Evolutionary conservation across 2,797 vertebrate species (phyloP).

Genomic region (Karalla daura): DNA sequence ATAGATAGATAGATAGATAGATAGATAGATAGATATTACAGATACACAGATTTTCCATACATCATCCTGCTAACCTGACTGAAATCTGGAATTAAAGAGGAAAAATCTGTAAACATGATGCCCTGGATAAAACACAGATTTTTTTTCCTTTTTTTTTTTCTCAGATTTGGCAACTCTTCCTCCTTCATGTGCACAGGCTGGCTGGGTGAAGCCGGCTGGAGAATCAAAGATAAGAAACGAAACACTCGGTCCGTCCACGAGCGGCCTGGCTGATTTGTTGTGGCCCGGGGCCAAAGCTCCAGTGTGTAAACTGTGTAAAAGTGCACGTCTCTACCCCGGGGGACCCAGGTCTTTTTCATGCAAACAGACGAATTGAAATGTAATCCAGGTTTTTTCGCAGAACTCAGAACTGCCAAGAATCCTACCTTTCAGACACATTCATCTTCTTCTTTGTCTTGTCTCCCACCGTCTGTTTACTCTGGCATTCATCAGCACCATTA

Average conservation of each 20-base stretch:
- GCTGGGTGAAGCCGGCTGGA: conserved; percentile 17
- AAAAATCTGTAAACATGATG: too few relatives aligned
- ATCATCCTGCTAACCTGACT: too few relatives aligned
- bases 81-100: too few relatives aligned
- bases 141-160: too few relatives aligned
- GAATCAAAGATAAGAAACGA: conserved; percentile 9
- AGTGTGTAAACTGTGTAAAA: conserved; percentile 20
- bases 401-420: conserved; percentile 71
- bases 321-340: conserved; percentile 26
- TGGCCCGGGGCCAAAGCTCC: conserved; percentile 16
- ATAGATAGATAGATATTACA: too few relatives aligned
- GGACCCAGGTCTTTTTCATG: conserved; percentile 41
- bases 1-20: too few relatives aligned
- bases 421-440: conserved; percentile 76
- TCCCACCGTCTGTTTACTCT: conserved; percentile 83
- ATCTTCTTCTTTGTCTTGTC: conserved; percentile 83
- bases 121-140: background rate
- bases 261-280: conserved; percentile 20
- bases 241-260: background rate
- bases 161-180: background rate
- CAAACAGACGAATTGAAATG: conserved; percentile 63
- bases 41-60: too few relatives aligned
- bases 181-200: background rate
- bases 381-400: conserved; percentile 68
- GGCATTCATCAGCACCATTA: conserved; percentile 81